Conservation (phyloP, 2,888 invertebrate species). For the Limnephilus marmoratus region DNA sequence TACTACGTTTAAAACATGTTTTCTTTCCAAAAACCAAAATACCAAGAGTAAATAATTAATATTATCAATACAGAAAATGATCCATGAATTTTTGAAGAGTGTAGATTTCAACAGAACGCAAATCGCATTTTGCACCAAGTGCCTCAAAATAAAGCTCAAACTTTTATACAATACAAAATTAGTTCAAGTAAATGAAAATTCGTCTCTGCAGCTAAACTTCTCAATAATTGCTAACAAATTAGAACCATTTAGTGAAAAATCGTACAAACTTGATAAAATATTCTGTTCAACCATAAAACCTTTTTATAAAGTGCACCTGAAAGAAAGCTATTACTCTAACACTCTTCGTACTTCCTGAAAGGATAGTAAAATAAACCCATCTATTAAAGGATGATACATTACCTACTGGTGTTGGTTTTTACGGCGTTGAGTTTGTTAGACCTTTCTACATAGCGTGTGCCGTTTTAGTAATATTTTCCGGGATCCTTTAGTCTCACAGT, state of each 20-base stretch:
- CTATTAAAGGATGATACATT: background rate
- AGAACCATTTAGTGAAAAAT: background rate
- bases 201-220: background rate
- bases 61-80: background rate
- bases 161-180: conserved; percentile 13
- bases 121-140: background rate
- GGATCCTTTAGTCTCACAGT: conserved; percentile 53
- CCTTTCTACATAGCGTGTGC: background rate
- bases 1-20: background rate
- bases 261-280: background rate
- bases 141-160: conserved; percentile 14
- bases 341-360: background rate
- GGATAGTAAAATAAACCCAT: background rate
- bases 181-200: conserved; percentile 36
- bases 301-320: conserved; percentile 8
- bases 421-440: background rate
- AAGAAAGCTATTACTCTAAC: background rate
- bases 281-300: background rate
- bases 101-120: background rate
- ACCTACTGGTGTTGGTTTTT: background rate
- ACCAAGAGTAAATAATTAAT: background rate
- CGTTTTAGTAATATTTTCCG: background rate
- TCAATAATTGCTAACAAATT: background rate
- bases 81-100: background rate
- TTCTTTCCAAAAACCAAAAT: background rate